phyloP scores from a whole-genome alignment of 2,797 vertebrate species.

The Bovichtus diacanthus region DNA sequence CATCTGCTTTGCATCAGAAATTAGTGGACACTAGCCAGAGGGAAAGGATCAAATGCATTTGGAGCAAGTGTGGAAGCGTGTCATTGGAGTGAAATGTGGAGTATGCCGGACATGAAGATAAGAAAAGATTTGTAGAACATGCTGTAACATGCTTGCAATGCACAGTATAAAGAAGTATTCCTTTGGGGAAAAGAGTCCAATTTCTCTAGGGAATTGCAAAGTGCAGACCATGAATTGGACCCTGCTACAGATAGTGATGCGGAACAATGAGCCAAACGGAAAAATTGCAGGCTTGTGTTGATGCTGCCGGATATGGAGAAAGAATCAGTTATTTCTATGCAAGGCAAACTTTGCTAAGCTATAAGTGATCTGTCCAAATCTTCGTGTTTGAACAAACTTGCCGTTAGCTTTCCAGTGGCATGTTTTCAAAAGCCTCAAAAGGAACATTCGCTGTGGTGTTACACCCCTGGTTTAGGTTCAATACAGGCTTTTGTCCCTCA shows the following conservation, averaged over 20 bases:
- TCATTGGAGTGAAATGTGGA: constrained; percentile 32
- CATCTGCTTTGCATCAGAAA: constrained; percentile 50
- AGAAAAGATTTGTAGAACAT: constrained; percentile 13
- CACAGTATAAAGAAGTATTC: constrained; percentile 1
- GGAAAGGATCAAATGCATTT: constrained; percentile 44
- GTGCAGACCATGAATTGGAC: constrained; percentile 49
- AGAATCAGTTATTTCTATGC: constrained; percentile 62
- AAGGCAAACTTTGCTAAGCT: constrained; percentile 56
- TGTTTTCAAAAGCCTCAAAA: constrained; percentile 51
- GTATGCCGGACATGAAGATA: constrained; percentile 13
- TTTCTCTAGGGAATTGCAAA: constrained; percentile 47
- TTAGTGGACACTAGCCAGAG: constrained; percentile 34
- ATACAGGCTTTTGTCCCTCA: constrained; percentile 39
- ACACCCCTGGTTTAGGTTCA: constrained; percentile 30
- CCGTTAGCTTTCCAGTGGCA: constrained; percentile 47
- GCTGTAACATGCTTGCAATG: constrained; percentile 15
- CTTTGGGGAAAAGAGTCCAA: constrained; percentile 31
- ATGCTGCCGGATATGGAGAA: constrained; percentile 51
- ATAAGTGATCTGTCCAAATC: constrained; percentile 66
- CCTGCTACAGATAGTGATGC: constrained; percentile 54
- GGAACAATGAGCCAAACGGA: constrained; percentile 69
- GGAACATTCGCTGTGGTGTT: constrained; percentile 32
- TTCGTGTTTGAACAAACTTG: constrained; percentile 27
- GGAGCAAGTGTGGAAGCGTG: constrained; percentile 36
- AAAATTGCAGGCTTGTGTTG: constrained; percentile 66